phyloP scores from a whole-genome alignment of 2,888 invertebrate genomes.

The Agelastica alni region DNA sequence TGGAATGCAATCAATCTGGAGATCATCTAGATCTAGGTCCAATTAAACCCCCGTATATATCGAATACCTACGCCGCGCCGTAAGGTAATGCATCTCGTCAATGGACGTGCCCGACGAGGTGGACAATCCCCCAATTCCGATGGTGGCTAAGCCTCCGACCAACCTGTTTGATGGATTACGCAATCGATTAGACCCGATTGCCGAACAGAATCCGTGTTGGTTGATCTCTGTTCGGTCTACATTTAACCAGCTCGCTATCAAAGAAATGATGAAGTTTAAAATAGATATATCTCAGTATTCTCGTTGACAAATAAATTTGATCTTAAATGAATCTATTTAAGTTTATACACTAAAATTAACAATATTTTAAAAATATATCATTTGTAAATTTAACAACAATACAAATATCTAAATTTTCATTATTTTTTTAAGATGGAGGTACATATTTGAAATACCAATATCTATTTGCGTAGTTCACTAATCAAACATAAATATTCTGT shows the following conservation, averaged over 20 bases:
- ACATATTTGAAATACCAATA: too few relatives aligned
- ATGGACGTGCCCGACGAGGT: conserved; percentile 37
- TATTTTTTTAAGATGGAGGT: too few relatives aligned
- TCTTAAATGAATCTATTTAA: neutral
- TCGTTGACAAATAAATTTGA: too few relatives aligned
- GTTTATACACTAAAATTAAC: neutral
- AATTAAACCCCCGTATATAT: conserved; percentile 6
- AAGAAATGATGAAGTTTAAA: too few relatives aligned
- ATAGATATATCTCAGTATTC: too few relatives aligned
- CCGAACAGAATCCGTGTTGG: conserved; percentile 46
- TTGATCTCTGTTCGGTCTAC: conserved; percentile 38
- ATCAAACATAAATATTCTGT: too few relatives aligned
- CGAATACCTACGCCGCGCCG: conserved; percentile 2
- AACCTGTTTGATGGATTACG: conserved; percentile 57
- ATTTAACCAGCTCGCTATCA: neutral
- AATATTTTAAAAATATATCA: too few relatives aligned
- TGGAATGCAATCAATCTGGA: conserved; percentile 8
- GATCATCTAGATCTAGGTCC: conserved; percentile 5
- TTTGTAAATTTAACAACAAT: too few relatives aligned
- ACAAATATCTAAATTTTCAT: too few relatives aligned
- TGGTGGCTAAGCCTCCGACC: conserved; percentile 41
- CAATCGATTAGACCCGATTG: conserved; percentile 58
- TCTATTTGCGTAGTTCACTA: too few relatives aligned
- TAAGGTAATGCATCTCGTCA: conserved; percentile 36
- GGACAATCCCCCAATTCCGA: conserved; percentile 37